Evolutionary conservation across 2,888 invertebrate species (phyloP), one percentile per base, ranked within the genome.

Genomic region (Azorinus chamasolen): DNA sequence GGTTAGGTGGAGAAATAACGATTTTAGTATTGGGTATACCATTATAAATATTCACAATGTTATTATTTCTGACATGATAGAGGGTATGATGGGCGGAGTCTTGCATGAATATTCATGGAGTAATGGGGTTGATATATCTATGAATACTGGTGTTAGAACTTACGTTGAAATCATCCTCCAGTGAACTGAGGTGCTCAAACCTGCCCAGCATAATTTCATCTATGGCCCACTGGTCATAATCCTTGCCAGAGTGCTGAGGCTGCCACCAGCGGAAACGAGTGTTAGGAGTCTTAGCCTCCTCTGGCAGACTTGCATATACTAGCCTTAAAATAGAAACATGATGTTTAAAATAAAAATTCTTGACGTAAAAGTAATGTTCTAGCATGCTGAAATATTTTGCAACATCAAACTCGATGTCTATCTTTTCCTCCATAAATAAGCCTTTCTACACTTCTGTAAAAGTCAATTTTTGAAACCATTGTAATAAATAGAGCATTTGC

Each of bases 211-310:
- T 83, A 14, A 93, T 89, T 66, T 93, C 93, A 81, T 93, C 93
- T 1, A 93, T 61, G 6, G 93, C 93, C 93, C 93, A 93, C 73
- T 93, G 93, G 78, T 93, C 93, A 45, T 84, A 76, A 12, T 89
- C 91, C 54, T 83, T 80, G 12, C 93, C 93, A 37, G 90, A 90
- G 76, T 93, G 93, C 22, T 83, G 79, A 0, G 93, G 92, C 83
- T 93, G 93, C 93, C 93, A 93, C 93, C 93, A 93, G 3, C 92
- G 89, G 74, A 93, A 91, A 39, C 88, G 80, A 1, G 92, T 93
- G 51, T 81, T 85, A 1, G 84, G 83, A 1, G 91, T 88, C 63
- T 88, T 87, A 4, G 93, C 92, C 20, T 83, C 87, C 18, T 80
- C 66, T 1, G 93, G 93, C 8, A 93, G 79, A 2, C 87, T 86